Evolutionary conservation across 1,140 invertebrate species (phyloP), one percentile per base, ranked within the genome.

Genomic region (Cyphomyrmex costatus): DNA sequence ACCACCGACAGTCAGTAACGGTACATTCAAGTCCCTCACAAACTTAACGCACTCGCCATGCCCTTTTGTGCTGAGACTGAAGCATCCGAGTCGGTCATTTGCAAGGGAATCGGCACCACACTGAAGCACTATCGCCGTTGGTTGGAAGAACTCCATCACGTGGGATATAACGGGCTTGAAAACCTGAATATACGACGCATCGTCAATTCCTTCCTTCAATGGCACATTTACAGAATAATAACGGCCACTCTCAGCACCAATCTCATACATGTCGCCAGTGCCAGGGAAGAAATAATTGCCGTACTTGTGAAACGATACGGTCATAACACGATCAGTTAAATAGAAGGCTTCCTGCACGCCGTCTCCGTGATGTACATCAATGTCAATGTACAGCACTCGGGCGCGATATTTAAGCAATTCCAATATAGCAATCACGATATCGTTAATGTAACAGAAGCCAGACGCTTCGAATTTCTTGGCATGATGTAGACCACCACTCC

Each of bases 311-410:
- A 99, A 99, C 24, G 98, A 99, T 2, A 99, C 99, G 0, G 99
- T 99, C 99, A 99, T 99, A 0, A 99, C 99, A 66, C 99, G 95
- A 95, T 99, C 99, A 0, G 99, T 99, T 1, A 99, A 95, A 93
- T 99, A 99, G 95, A 99, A 99, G 0, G 99, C 99, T 95, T 99
- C 99, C 95, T 99, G 99, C 0, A 99, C 99, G 1, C 99, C 99
- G 95, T 99, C 99, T 0, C 99, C 99, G 95, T 99, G 99, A 95
- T 99, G 99, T 10, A 99, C 99, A 93, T 99, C 99, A 89, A 99
- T 99, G 93, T 99, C 99, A 84, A 99, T 99, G 92, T 99, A 99
- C 16, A 99, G 95, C 14, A 99, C 99, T 89, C 99, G 95, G 1
- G 98, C 97, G 95, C 99, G 98, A 93, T 99, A 99, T 93, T 99